Conservation (phyloP, 2,888 invertebrate species). For the Agrypnus murinus region DNA sequence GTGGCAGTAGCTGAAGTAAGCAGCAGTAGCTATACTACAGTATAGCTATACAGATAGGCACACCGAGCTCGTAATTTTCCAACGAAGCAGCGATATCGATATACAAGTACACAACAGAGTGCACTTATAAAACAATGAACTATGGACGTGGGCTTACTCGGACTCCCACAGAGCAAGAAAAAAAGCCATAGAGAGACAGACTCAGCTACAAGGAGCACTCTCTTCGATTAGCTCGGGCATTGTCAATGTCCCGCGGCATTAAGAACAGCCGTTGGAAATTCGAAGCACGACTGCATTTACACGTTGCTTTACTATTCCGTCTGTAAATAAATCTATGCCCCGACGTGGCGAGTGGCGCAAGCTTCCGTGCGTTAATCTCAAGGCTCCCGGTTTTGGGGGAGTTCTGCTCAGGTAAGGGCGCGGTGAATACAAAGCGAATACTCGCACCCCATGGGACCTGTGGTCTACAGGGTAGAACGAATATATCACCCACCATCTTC, state of each 20-base stretch:
- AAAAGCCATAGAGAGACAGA: constrained; percentile 15
- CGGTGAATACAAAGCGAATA: constrained; percentile 49
- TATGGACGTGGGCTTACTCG: constrained; percentile 37
- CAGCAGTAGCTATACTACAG: no score
- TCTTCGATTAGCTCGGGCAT: constrained; percentile 48
- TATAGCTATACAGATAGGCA: constrained; percentile 9
- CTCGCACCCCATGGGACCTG: constrained; percentile 42
- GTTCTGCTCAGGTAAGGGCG: constrained; percentile 40
- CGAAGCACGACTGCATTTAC: constrained; percentile 50
- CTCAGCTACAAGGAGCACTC: constrained; percentile 42
- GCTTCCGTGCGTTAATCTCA: constrained; percentile 51
- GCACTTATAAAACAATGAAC: constrained; percentile 44
- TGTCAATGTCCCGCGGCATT: constrained; percentile 46
- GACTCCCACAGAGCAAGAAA: constrained; percentile 25
- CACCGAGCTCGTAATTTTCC: constrained; percentile 20
- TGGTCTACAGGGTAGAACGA: constrained; percentile 44
- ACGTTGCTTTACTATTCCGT: constrained; percentile 53
- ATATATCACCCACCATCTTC: constrained; percentile 50
- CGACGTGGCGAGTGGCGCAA: constrained; percentile 48
- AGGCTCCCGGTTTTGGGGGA: constrained; percentile 33
- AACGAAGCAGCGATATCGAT: constrained; percentile 29
- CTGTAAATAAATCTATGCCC: constrained; percentile 51
- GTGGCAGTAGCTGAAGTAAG: neutral
- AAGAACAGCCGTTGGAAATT: constrained; percentile 39
- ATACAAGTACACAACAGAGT: constrained; percentile 33